Conservation (phyloP, 2,888 invertebrate species). For the Archips crataeganus region DNA sequence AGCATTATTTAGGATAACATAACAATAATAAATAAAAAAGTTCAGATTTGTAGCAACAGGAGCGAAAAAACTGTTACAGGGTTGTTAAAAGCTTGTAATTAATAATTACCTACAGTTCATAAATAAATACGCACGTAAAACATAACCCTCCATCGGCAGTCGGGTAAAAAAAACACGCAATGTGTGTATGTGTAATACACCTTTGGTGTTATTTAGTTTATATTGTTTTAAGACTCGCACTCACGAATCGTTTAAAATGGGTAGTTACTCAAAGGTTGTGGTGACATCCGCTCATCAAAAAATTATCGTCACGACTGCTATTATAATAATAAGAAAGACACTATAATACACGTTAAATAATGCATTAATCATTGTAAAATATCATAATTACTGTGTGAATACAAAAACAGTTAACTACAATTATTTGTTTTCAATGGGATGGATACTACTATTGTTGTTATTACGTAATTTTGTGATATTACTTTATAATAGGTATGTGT, state of each 20-base stretch:
- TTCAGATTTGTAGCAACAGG: no score
- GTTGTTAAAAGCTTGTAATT: no score
- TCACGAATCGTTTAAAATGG: neutral
- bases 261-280: constrained; percentile 35
- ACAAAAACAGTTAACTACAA: constrained; percentile 9
- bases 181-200: neutral
- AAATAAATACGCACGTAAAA: no score
- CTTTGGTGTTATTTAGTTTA: no score
- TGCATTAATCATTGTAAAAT: constrained; percentile 25
- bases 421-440: constrained; percentile 27
- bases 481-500: no score
- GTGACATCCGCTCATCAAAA: constrained; percentile 49
- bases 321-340: constrained; percentile 35
- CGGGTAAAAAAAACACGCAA: no score
- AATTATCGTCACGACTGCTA: constrained; percentile 25
- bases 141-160: no score
- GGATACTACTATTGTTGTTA: neutral
- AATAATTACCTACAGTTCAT: no score
- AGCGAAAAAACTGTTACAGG: no score
- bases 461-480: neutral
- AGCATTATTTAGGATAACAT: no score
- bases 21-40: no score
- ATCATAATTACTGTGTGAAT: constrained; percentile 28
- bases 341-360: constrained; percentile 24
- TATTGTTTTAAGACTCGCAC: neutral